These are phyloP conservation scores for Alethe castanea DNA, from an alignment of 2,113 vertebrate species.

Conservation along the genomic window DNA sequence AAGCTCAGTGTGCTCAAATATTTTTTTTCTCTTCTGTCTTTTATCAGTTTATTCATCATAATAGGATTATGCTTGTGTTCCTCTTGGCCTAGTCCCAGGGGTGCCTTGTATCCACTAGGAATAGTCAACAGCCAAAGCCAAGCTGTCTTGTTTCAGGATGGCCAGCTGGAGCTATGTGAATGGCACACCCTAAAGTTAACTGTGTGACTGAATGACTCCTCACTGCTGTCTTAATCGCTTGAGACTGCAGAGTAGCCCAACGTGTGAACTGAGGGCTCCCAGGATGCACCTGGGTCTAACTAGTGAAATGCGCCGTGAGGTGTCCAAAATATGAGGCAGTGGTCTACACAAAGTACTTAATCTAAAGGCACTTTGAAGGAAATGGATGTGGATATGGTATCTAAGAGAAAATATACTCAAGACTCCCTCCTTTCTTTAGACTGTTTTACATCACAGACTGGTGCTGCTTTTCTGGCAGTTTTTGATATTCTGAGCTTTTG, in stretches of 20 bases:
- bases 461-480: neutral
- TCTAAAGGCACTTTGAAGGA: neutral
- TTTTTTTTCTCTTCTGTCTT: neutral
- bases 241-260: neutral
- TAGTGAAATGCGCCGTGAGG: neutral
- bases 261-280: fast-evolving
- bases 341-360: neutral
- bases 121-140: neutral
- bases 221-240: fast-evolving
- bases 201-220: neutral
- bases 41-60: neutral
- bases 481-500: neutral
- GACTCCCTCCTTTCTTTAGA: neutral
- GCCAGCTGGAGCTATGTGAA: neutral
- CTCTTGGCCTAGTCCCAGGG: neutral
- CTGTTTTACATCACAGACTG: neutral
- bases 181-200: neutral
- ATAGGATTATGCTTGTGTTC: neutral
- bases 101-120: neutral
- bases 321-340: fast-evolving
- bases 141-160: neutral
- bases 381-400: neutral
- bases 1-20: neutral
- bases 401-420: neutral
- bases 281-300: fast-evolving